Base-by-base conservation (phyloP, 2,888 invertebrate species). In the Chrysodeixis includens region DNA sequence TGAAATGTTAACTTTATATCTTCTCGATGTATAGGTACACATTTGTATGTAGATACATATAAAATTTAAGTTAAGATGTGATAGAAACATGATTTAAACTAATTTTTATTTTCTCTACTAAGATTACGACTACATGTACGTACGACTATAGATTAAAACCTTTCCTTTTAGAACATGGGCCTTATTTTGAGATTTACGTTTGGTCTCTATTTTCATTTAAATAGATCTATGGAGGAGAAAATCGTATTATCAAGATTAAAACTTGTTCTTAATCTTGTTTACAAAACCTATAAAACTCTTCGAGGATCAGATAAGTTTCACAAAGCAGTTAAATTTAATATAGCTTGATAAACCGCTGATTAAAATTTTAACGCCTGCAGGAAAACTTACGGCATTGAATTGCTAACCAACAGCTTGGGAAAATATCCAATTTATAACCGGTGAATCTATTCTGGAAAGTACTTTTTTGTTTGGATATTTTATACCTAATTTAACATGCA, bases 361-460 rank as follows among this genome's bases (percentile, higher is more conserved):
- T 69, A 69, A 73, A 79, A 65, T 57, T 73, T 68, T 78, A 69
- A 71, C 78, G 80, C 79, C 79, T 79, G 71, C 56, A 53, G 30
- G 68, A 69, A 76, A 71, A 62, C 56, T 66, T 44, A 54, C 8
- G 57, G 76, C 79, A 78, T 58, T 70, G 6, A 71, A 70, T 69
- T 67, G 63, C 54, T 46, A 30, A 69, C 30, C 22, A 56, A 62
- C 67, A 60, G 62, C 66, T 67, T 62, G 16, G 20, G 7, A 60
- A n/a, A 16, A 44, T 49, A 8, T 1, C 4, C 2, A 16, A 3
- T 54, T 60, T 52, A 35, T 52, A 35, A 26, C 12, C 35, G 12
- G 18, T 18, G 1, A 54, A 54, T 40, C 6, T 35, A n/a, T n/a
- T 40, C n/a, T 40, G 0, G 6, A 40, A 40, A 40, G 40, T n/a